Percentiles rank a stretch among this genome's conserved stretches.
Evolutionary conservation across 1,140 invertebrate species (phyloP).

Genomic region (Asobara japonica): DNA sequence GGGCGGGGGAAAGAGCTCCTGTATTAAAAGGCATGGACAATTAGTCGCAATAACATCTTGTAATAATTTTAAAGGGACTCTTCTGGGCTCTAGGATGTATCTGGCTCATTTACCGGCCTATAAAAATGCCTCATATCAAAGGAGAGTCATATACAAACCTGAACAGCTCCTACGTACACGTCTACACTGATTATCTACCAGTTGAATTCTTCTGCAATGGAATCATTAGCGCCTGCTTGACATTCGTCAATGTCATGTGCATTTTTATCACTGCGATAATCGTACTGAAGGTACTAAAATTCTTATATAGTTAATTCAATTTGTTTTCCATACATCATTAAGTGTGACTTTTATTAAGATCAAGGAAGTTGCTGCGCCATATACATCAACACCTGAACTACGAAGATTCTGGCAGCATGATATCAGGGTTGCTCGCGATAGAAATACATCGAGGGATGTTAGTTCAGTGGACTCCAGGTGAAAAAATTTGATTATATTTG

Average conservation of each 20-base stretch:
- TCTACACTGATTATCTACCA: conserved; percentile 78
- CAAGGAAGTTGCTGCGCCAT: conserved; percentile 86
- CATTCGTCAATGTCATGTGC: conserved; percentile 84
- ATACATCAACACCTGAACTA: conserved; percentile 78
- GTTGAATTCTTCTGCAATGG: conserved; percentile 83
- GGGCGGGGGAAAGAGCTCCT: too few species aligned
- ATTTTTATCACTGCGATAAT: conserved; percentile 86
- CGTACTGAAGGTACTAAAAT: conserved; percentile 74
- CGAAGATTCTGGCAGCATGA: conserved; percentile 85
- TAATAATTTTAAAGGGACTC: conserved; percentile 70
- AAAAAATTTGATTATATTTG: too few species aligned
- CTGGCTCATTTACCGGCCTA: conserved; percentile 74
- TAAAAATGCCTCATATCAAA: conserved; percentile 76
- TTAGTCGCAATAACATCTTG: not conserved
- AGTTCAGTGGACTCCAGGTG: conserved; percentile 59
- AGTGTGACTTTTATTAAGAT: conserved; percentile 66
- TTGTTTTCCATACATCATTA: not conserved
- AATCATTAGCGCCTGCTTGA: conserved; percentile 81
- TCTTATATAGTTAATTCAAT: not conserved
- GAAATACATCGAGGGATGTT: conserved; percentile 63
- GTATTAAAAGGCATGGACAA: too few species aligned
- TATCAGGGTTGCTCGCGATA: conserved; percentile 76
- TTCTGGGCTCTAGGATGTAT: conserved; percentile 80
- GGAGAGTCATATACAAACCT: conserved; percentile 71
- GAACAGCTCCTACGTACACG: conserved; percentile 71